These are phyloP conservation scores for Drosophila sucinea DNA, from an alignment of 1,140 invertebrate genomes.

Conservation along the genomic window DNA sequence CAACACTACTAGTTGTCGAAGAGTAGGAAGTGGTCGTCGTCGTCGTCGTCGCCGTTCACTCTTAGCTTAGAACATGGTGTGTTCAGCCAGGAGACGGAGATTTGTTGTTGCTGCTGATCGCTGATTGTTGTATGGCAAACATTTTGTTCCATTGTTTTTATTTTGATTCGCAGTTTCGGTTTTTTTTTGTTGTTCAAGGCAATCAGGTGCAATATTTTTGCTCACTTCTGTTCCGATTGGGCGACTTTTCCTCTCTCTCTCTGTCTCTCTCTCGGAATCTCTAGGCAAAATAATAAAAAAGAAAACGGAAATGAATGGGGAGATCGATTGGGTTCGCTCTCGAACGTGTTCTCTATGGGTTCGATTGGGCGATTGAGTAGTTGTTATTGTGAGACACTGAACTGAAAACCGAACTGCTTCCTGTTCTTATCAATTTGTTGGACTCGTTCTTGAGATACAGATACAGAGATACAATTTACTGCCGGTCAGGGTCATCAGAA, in stretches of 20 bases:
- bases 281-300: slow-evolving; percentile 48
- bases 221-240: slow-evolving; percentile 67
- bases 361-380: slow-evolving; percentile 44
- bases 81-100: neutral
- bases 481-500: slow-evolving; percentile 46
- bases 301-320: slow-evolving; percentile 75
- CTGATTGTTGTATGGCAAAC: slow-evolving; percentile 43
- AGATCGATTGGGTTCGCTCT: slow-evolving; percentile 49
- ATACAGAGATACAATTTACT: slow-evolving; percentile 18
- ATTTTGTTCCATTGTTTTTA: slow-evolving; percentile 66
- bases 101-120: slow-evolving; percentile 29
- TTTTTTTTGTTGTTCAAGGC: slow-evolving; percentile 62
- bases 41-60: slow-evolving; percentile 46
- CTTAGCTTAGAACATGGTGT: slow-evolving; percentile 32
- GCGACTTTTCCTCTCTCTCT: slow-evolving; percentile 39
- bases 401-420: slow-evolving; percentile 36
- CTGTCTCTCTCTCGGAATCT: slow-evolving; percentile 9
- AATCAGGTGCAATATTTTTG: slow-evolving; percentile 76
- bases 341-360: slow-evolving; percentile 58
- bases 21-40: slow-evolving; percentile 52
- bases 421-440: slow-evolving; percentile 66
- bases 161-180: slow-evolving; percentile 45
- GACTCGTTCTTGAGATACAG: slow-evolving; percentile 12
- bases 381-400: slow-evolving; percentile 25
- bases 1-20: slow-evolving; percentile 25